Base-by-base conservation (phyloP, 2,888 invertebrate species). In the Drosophila glabriapex region DNA sequence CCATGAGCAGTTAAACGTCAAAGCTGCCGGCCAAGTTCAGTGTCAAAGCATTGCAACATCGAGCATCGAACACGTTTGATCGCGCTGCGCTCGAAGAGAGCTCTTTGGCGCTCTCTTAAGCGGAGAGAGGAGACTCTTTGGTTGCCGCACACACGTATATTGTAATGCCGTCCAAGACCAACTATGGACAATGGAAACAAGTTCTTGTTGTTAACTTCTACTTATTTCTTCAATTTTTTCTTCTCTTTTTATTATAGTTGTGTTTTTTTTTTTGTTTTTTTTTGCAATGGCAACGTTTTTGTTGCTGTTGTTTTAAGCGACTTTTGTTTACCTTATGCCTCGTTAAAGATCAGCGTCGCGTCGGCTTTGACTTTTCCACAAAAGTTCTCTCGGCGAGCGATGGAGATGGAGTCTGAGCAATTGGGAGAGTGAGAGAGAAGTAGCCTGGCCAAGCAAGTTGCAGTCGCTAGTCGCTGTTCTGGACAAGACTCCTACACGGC, bases 281-380 rank as follows among this genome's bases (percentile, higher is more conserved):
- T 79, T 80, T 75, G 73, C 59, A 54, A 25, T 64, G 50, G 43
- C 31, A 52, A 43, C 43, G 43, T 60, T 69, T 69, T 65, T 72
- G 76, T 65, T 79, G 76, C 72, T 77, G 74, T 82, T 80, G 76
- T 70, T 58, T 82, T 72, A 79, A 64, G 78, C 90, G 69, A 80
- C 73, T 90, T 85, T 90, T 87, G 83, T 84, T 85, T 85, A 85
- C 89, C 86, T 80, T 86, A 74, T 73, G 89, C 55, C 89, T 89
- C 78, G 83, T 86, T 89, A 68, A 75, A 85, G 77, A 85, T 88
- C 78, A 71, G 56, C 65, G 53, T 65, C 49, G 37, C 56, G 29
- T 41, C 73, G 53, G 33, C 80, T 68, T 71, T 70, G 55, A 46
- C 68, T 77, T 58, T 55, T 59, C 60, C 22, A 41, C 49, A 58